Percentiles rank a stretch among this genome's conserved stretches.
phyloP scores from a whole-genome alignment of 2,113 vertebrate genomes.

The Aegithalos caudatus region DNA sequence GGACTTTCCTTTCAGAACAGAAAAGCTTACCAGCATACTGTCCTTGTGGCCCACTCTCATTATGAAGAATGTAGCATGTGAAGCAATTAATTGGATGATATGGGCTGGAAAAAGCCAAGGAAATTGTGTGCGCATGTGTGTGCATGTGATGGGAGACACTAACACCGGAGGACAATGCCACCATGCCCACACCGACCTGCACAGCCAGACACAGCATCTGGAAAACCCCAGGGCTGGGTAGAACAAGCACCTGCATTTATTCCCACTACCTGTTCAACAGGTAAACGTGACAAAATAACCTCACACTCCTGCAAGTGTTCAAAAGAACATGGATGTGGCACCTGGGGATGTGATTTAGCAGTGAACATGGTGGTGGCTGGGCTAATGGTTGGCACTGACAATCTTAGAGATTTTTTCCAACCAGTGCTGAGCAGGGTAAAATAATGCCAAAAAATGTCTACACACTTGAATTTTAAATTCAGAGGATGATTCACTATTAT shows the following conservation, averaged over 20 bases:
- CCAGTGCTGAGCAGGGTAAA: constrained; percentile 4
- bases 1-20: constrained; percentile 40
- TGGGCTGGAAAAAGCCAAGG: constrained; percentile 33
- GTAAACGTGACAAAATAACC: rapidly evolving
- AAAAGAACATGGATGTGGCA: too few species aligned
- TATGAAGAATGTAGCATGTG: constrained; percentile 25
- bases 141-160: not conserved
- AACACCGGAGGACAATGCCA: not conserved
- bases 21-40: constrained; percentile 18
- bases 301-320: not conserved
- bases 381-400: not conserved
- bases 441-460: constrained; percentile 23
- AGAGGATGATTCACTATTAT: constrained; percentile 16
- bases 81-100: constrained; percentile 53
- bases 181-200: not conserved
- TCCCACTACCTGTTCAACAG: not conserved
- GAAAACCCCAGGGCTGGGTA: not conserved
- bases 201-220: not conserved
- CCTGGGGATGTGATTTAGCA: not conserved
- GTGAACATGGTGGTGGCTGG: not conserved
- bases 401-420: not conserved
- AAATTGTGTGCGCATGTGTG: not conserved
- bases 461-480: constrained; percentile 54
- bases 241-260: not conserved
- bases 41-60: constrained; percentile 38